These are phyloP conservation scores for Callionymus lyra DNA, from an alignment of 2,113 vertebrate genomes.

Conservation along the genomic window DNA sequence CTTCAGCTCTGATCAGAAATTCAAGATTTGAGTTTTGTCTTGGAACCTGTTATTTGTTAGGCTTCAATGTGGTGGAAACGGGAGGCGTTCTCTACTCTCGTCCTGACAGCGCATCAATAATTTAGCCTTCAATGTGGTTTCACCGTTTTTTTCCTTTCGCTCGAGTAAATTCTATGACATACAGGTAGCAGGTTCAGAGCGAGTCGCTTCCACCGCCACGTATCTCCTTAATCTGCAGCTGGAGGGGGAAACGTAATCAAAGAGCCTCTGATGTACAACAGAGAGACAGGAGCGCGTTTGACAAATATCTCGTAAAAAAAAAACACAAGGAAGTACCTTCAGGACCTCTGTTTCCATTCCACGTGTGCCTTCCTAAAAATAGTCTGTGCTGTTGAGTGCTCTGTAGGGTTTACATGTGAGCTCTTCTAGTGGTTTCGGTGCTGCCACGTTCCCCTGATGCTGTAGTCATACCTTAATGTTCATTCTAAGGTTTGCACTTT, in stretches of 20 bases:
- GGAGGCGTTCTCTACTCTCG: not conserved
- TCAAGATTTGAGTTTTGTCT: too few species aligned
- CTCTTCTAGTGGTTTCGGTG: too few species aligned
- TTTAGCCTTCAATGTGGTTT: not conserved
- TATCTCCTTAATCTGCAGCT: slow-evolving; percentile 16
- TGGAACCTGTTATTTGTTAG: too few species aligned
- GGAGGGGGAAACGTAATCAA: slow-evolving; percentile 64
- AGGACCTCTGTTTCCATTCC: slow-evolving; percentile 65
- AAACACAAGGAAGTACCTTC: slow-evolving; percentile 55
- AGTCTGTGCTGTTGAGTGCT: slow-evolving; percentile 52
- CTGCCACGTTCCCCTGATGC: too few species aligned
- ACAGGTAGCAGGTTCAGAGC: not conserved
- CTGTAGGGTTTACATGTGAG: slow-evolving; percentile 19
- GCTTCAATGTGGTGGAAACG: not conserved
- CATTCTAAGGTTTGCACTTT: too few species aligned
- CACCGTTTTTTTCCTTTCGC: not conserved
- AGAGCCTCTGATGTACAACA: slow-evolving; percentile 57
- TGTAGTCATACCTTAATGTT: too few species aligned
- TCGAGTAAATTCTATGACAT: slow-evolving; percentile 4
- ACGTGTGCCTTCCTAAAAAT: slow-evolving; percentile 60
- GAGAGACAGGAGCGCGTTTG: slow-evolving; percentile 47
- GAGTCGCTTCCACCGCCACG: not conserved
- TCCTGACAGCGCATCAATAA: slow-evolving; percentile 2
- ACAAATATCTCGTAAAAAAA: slow-evolving; percentile 62
- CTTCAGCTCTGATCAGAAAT: too few species aligned